Percentiles rank a stretch among this genome's conserved stretches.
These are phyloP conservation scores for Pteromalus puparum DNA, from an alignment of 1,140 invertebrate genomes.

Conservation along the genomic window DNA sequence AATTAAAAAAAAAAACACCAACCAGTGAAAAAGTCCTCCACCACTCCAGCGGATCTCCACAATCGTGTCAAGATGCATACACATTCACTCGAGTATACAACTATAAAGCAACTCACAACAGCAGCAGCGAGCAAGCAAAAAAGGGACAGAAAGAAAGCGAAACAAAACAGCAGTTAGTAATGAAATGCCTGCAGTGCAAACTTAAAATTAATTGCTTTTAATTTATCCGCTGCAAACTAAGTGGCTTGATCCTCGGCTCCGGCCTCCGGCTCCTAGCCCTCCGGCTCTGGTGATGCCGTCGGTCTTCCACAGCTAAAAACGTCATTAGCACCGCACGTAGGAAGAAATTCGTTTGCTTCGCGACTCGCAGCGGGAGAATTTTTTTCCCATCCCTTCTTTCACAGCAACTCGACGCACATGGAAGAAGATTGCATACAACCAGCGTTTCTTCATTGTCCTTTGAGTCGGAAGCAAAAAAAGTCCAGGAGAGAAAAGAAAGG, in stretches of 20 bases:
- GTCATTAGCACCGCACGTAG: not conserved
- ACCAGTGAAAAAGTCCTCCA: not conserved
- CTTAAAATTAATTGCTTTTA: constrained; percentile 40
- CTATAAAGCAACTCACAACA: constrained; percentile 43
- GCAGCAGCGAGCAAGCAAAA: not conserved
- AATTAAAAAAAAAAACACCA: constrained; percentile 41
- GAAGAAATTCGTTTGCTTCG: constrained; percentile 6
- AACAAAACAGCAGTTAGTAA: constrained; percentile 39
- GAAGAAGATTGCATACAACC: not conserved
- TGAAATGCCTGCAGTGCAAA: not conserved
- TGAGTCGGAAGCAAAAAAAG: constrained; percentile 31
- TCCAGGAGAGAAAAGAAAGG: not conserved
- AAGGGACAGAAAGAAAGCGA: constrained; percentile 45
- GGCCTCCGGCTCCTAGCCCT: not conserved
- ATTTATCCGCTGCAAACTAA: constrained; percentile 19
- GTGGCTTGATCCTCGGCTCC: not conserved
- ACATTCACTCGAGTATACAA: constrained; percentile 50
- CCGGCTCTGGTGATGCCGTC: not conserved
- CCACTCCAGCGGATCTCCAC: not conserved
- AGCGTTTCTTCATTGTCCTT: not conserved
- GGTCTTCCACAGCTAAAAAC: constrained; percentile 16
- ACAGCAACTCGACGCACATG: not conserved
- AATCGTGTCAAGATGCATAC: constrained; percentile 27
- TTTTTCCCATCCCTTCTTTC: not conserved
- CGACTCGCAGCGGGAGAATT: not conserved